Evolutionary conservation across 2,113 vertebrate genomes (phyloP).

Genomic region (Gavialis gangeticus): DNA sequence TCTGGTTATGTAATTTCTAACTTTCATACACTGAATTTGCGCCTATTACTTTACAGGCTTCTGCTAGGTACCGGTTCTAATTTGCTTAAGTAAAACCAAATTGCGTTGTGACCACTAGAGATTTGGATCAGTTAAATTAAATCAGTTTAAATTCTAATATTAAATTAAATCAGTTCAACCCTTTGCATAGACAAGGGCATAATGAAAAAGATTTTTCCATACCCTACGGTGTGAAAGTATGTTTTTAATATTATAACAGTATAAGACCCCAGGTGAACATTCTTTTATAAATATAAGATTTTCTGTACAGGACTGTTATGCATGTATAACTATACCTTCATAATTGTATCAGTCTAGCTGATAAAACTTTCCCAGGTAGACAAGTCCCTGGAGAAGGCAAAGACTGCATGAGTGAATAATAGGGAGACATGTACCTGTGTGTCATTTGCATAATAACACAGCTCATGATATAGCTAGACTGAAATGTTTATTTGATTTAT

Average conservation of each 20-base stretch:
- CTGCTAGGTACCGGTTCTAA: not conserved
- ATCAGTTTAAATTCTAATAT: not conserved
- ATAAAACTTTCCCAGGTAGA: not conserved
- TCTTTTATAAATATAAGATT: not conserved
- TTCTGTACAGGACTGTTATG: not conserved
- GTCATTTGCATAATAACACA: not conserved
- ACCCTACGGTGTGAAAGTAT: too few relatives aligned
- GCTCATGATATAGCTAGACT: not conserved
- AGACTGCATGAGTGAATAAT: not conserved
- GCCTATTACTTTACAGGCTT: not conserved
- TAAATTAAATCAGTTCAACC: not conserved
- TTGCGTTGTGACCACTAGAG: not conserved
- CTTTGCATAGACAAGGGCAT: not conserved
- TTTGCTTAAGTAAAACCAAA: not conserved
- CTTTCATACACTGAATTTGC: not conserved
- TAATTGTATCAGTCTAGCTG: not conserved
- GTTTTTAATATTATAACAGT: too few relatives aligned
- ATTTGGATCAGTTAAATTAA: not conserved
- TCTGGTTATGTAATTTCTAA: not conserved
- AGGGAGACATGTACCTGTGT: not conserved
- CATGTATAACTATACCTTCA: not conserved
- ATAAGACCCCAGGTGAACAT: too few relatives aligned
- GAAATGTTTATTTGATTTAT: not conserved
- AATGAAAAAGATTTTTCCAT: not conserved
- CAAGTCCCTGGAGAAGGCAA: rapidly evolving